Evolutionary conservation across 1,140 invertebrate species (phyloP), one percentile per base, ranked within the genome.

Genomic region (Drosophila novamexicana): DNA sequence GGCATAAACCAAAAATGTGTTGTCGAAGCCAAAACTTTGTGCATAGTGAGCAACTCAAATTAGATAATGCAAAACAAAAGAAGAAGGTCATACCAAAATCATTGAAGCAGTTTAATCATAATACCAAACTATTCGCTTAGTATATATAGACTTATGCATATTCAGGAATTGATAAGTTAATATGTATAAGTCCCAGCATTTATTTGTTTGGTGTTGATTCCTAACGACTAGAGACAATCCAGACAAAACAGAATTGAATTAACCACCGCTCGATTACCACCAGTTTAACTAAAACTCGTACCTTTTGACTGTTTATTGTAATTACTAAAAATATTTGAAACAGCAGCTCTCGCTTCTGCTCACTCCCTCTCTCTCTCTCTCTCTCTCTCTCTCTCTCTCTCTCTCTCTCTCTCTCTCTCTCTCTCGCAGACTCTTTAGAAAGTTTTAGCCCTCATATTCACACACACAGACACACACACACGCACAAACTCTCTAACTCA

Each of bases 241-340:
- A 29, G 8, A 52, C 16, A 32, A 4, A 12, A 44, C 37, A 8
- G 9, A 68, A 59, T n/a, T 40, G 12, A 59, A 36, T 34, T 36
- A 50, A 70, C 61, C 58, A 63, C 67, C 67, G 58, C 61, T 56
- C 56, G 34, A 45, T 36, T 29, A 67, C 64, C 64, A 67, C 64
- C 64, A 58, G 42, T 57, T 34, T 9, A 57, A 57, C 40, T 39
- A 45, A 53, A 10, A 65, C 37, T 54, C 14, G 63, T 58, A 67
- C 52, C 53, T 47, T 9, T 49, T 49, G 18, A 50, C 10, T 16
- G n/a, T 63, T 52, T 49, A 37, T 40, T 29, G 8, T 39, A 44
- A 3, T n/a, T n/a, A 16, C 14, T 12, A 37, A 37, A 22, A 47
- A 34, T n/a, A 59, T 7, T 22, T 37, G 7, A 32, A 44, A n/a